These are phyloP conservation scores for Coranthus polyacanthus DNA, from an alignment of 2,797 vertebrate genomes.

Conservation along the genomic window DNA sequence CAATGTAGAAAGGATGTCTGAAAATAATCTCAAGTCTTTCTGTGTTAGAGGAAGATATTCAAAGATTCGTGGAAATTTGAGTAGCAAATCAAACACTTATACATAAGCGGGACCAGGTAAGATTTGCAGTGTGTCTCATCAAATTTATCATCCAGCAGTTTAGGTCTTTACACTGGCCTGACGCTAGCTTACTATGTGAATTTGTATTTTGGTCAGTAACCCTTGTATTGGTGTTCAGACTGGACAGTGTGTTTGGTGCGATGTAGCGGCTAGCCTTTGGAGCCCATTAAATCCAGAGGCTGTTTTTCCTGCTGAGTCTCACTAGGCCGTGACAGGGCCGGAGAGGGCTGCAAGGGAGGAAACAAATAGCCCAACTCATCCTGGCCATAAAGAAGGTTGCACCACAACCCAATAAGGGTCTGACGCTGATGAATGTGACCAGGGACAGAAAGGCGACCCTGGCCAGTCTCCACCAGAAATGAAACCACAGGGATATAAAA, in stretches of 20 bases:
- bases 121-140: neutral
- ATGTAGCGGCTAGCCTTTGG: conserved; percentile 72
- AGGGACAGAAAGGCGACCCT: conserved; percentile 85
- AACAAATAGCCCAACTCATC: conserved; percentile 88
- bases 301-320: conserved; percentile 84
- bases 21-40: conserved; percentile 17
- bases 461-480: conserved; percentile 86
- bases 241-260: conserved; percentile 67
- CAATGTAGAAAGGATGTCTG: neutral
- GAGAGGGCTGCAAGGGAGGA: conserved; percentile 81
- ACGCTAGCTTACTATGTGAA: conserved; percentile 40
- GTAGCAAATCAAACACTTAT: conserved; percentile 21
- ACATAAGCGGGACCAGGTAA: neutral
- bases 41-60: conserved; percentile 11
- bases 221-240: conserved; percentile 39
- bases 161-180: conserved; percentile 16
- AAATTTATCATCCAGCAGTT: conserved; percentile 10
- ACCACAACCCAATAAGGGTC: conserved; percentile 87
- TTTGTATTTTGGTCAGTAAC: conserved; percentile 63
- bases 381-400: conserved; percentile 85
- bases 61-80: conserved; percentile 28
- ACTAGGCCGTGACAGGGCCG: conserved; percentile 84
- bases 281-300: conserved; percentile 85
- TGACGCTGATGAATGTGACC: conserved; percentile 90
- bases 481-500: conserved; percentile 89